phyloP scores from a whole-genome alignment of 2,113 vertebrate species.

The Polypterus senegalus region DNA sequence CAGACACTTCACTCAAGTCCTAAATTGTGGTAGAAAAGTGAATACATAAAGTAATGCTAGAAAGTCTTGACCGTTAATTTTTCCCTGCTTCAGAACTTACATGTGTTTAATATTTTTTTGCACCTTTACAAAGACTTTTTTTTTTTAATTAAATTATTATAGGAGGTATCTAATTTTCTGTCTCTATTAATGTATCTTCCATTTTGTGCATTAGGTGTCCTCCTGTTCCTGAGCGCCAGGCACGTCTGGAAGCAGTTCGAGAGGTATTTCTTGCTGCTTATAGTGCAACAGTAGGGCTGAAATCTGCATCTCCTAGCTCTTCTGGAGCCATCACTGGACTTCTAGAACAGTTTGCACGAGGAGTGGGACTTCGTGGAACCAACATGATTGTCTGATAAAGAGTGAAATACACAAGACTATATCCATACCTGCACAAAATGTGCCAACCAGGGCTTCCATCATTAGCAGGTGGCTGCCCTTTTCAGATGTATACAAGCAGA shows the following conservation, averaged over 20 bases:
- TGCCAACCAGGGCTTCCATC: not conserved
- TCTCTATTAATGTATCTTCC: no score
- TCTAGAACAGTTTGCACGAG: conserved; percentile 87
- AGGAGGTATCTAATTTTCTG: no score
- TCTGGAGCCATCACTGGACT: conserved; percentile 82
- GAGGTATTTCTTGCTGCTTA: conserved; percentile 81
- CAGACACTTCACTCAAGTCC: no score
- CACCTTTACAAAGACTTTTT: no score
- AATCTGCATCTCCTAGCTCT: conserved; percentile 64
- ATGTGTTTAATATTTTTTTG: no score
- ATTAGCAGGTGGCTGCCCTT: not conserved
- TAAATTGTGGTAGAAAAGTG: no score
- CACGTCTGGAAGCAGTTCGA: conserved; percentile 79
- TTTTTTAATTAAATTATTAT: no score
- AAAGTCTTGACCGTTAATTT: no score
- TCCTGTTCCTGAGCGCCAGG: conserved; percentile 58
- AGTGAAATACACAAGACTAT: not conserved
- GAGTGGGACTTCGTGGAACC: conserved; percentile 73
- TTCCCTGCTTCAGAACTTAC: no score
- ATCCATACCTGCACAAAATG: not conserved
- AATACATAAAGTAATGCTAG: no score
- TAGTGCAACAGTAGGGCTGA: conserved; percentile 82
- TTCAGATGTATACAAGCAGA: no score
- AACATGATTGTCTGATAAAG: conserved; percentile 63
- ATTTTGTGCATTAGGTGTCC: conserved; percentile 32